These are phyloP conservation scores for Drosophila kohkoa DNA, from an alignment of 1,140 invertebrate species.

Conservation along the genomic window DNA sequence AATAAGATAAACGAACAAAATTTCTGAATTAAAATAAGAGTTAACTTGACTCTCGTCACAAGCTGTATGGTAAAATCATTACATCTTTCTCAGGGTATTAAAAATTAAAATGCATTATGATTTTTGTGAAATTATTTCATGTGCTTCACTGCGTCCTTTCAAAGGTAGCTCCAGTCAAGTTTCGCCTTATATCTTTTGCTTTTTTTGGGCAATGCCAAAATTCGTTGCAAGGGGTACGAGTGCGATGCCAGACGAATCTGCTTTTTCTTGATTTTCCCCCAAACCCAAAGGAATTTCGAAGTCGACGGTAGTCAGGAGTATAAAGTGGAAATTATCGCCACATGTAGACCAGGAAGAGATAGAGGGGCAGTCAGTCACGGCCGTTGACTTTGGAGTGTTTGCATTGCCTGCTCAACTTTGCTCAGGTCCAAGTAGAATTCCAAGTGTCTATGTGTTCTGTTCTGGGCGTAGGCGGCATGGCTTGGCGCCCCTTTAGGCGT, in stretches of 20 bases:
- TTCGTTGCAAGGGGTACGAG: conserved; percentile 9
- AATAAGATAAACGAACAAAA: no score
- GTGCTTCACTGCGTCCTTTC: conserved; percentile 68
- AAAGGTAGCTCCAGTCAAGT: conserved; percentile 39
- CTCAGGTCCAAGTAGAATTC: conserved; percentile 50
- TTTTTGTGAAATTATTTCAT: conserved; percentile 62
- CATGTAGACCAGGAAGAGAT: conserved; percentile 21
- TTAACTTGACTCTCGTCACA: background rate
- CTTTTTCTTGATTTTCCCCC: conserved; percentile 49
- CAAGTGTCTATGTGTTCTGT: conserved; percentile 57
- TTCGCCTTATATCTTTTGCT: conserved; percentile 4
- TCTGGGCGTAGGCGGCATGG: conserved; percentile 47
- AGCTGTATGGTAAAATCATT: background rate
- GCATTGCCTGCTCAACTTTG: conserved; percentile 70
- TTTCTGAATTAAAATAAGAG: no score
- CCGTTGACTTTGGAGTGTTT: conserved; percentile 66
- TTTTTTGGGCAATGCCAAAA: conserved; percentile 26
- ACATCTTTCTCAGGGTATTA: background rate
- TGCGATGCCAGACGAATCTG: conserved; percentile 44
- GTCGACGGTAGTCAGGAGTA: conserved; percentile 44
- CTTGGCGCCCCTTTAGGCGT: conserved; percentile 63
- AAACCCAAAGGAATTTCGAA: conserved; percentile 52
- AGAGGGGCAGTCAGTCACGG: conserved; percentile 41
- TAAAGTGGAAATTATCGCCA: conserved; percentile 79
- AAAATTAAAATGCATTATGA: conserved; percentile 57